phyloP scores from a whole-genome alignment of 2,113 vertebrate genomes.

The Gnathonemus echidnorhynchus region DNA sequence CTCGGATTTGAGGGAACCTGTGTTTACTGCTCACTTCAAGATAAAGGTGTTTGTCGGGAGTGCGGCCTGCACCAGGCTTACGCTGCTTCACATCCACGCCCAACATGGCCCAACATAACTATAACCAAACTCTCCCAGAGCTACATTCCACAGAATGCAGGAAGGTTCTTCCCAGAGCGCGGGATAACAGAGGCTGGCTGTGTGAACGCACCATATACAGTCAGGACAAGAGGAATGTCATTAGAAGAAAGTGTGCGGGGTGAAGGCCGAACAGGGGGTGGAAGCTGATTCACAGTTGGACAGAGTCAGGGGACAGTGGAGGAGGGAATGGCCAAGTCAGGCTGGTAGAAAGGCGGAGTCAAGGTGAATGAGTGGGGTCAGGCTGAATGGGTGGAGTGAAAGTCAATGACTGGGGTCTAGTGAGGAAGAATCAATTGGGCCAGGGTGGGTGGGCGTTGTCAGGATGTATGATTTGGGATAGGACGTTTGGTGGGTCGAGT shows the following conservation, averaged over 20 bases:
- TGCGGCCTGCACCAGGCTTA: neutral
- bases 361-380: neutral
- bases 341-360: neutral
- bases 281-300: neutral
- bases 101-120: neutral
- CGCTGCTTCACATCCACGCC: neutral
- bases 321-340: neutral
- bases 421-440: neutral
- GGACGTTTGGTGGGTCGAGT: neutral
- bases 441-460: neutral
- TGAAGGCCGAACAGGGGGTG: neutral
- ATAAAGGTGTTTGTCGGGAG: neutral
- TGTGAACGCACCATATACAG: neutral
- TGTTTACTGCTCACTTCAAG: neutral
- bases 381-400: neutral
- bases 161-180: neutral
- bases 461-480: neutral
- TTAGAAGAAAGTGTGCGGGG: neutral
- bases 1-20: neutral
- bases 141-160: neutral
- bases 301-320: neutral
- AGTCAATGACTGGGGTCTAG: neutral
- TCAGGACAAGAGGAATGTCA: neutral
- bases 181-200: neutral
- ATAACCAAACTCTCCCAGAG: neutral